Conservation (phyloP, 2,888 invertebrate species). For the Limnephilus marmoratus region DNA sequence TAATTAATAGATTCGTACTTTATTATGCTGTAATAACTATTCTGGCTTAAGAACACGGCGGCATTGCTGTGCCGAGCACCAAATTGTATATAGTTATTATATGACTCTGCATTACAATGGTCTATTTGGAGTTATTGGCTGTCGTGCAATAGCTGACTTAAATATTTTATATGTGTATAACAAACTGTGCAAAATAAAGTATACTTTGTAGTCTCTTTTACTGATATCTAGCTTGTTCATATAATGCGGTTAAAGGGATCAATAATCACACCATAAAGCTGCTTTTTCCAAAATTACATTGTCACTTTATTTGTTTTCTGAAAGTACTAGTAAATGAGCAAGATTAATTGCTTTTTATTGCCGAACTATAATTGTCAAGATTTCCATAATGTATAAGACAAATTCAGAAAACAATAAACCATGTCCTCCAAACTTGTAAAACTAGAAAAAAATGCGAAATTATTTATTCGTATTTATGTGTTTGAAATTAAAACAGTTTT, state of each 20-base stretch:
- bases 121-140: not conserved
- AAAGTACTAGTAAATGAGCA: too few species aligned
- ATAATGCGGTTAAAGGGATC: constrained; percentile 58
- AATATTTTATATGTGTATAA: not conserved
- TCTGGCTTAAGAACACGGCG: constrained; percentile 7
- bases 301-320: not conserved
- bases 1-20: constrained; percentile 25
- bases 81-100: constrained; percentile 25
- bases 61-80: constrained; percentile 9
- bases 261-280: constrained; percentile 52
- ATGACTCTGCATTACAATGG: not conserved
- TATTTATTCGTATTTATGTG: too few species aligned
- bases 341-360: too few species aligned
- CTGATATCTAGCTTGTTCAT: constrained; percentile 29
- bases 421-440: too few species aligned
- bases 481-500: too few species aligned
- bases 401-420: too few species aligned
- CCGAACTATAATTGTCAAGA: too few species aligned
- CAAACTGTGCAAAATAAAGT: not conserved
- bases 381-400: too few species aligned
- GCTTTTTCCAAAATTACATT: constrained; percentile 8
- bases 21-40: constrained; percentile 30
- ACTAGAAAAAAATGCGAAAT: too few species aligned
- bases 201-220: constrained; percentile 3
- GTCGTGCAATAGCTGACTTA: not conserved